Percentiles rank a stretch among this genome's conserved stretches.
Evolutionary conservation across 53 echinoderm and acorn worm species (phyloP).

Genomic region (Temnopleurus reevesii): DNA sequence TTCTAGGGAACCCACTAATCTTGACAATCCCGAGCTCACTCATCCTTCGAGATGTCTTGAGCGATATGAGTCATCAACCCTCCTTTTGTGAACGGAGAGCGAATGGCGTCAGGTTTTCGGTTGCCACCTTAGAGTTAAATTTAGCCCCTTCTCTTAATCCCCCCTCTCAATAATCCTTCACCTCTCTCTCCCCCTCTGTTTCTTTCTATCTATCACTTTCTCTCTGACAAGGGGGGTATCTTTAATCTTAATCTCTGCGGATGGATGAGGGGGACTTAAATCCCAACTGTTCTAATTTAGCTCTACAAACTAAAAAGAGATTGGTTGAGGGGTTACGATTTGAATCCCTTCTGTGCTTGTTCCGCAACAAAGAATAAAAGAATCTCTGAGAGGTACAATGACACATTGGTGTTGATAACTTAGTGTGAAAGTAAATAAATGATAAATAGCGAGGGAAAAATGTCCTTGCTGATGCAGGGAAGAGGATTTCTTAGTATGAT

Average conservation of each 20-base stretch:
- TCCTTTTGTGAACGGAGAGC: background rate
- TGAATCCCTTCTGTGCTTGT: no score
- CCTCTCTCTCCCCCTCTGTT: background rate
- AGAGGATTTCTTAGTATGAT: no score
- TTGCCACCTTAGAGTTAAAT: slow-evolving; percentile 20
- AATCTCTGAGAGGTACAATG: no score
- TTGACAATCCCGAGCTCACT: background rate
- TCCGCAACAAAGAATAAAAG: no score
- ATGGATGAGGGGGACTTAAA: background rate
- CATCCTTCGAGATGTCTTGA: background rate
- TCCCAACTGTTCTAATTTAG: no score
- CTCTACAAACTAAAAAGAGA: no score
- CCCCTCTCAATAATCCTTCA: slow-evolving; percentile 10
- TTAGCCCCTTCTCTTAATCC: slow-evolving; percentile 23
- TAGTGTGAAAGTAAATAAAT: no score
- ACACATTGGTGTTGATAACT: no score
- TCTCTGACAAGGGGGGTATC: slow-evolving; percentile 1
- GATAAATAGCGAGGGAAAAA: no score
- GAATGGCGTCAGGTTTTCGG: background rate
- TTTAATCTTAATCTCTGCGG: slow-evolving; percentile 3
- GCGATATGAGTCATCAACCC: background rate
- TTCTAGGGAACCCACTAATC: background rate
- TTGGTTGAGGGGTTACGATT: no score
- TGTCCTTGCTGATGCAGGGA: no score
- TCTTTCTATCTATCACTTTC: no score